Evolutionary conservation across 2,888 invertebrate species (phyloP), one percentile per base, ranked within the genome.

Genomic region (Rugalucina vietnamica): DNA sequence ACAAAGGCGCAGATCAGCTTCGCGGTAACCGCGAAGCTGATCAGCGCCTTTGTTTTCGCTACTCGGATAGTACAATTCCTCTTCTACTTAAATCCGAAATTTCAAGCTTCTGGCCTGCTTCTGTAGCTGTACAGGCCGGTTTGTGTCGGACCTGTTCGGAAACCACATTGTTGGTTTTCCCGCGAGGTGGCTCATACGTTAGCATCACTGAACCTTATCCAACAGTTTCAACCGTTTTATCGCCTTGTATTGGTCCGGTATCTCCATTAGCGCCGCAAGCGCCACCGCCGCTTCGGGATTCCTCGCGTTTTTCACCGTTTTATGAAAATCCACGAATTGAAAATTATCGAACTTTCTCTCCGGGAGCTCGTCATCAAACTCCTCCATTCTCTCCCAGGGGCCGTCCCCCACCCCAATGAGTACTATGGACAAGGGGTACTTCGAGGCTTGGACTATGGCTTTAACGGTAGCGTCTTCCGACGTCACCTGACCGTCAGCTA

Each of bases 401-500:
- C 96, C 96, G 84, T 95, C 96, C 12, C 96, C 96, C 18, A 96
- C 95, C 0, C 96, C 96, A 0, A 96, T 77, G 37, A 81, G 74
- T n/a, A 84, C 94, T 84, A 95, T 95, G 2, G 95, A 95, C 37
- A 95, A 91, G 2, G 95, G 95, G 82, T 93, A 95, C 76, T 93
- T 91, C 34, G 95, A 95, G 5, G 95, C 95, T 60, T 94, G 94
- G 5, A 95, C 95, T 29, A 95, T 95, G 34, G 95, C 95, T n/a
- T 94, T 91, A 1, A 93, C 89, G 0, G 95, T 95, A 2, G 94
- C 94, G 34, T 94, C 89, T 87, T 95, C 95, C 76, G 94, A 94
- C 2, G 95, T 95, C 74, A 96, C 95, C 88, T 96, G 95, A 2
- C 95, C 95, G 89, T 95, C 95, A 12, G 95, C 95, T 34, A 95